phyloP scores from a whole-genome alignment of 2,113 vertebrate genomes.

The Rhadina sibilatrix region DNA sequence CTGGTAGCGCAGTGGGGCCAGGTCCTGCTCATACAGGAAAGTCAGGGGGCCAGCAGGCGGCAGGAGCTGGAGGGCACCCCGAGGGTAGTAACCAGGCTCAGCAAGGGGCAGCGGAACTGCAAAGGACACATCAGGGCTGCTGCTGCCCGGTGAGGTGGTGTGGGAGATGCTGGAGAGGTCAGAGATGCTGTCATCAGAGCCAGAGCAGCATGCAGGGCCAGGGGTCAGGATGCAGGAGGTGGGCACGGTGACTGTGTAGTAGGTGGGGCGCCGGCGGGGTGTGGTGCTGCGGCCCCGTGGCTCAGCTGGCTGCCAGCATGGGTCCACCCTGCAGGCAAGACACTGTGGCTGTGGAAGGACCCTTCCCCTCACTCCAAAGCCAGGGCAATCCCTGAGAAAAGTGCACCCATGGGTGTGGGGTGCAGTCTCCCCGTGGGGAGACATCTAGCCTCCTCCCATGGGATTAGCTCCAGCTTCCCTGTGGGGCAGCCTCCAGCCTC shows the following conservation, averaged over 20 bases:
- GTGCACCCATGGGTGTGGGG: too few relatives aligned
- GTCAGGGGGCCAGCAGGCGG: rapidly evolving
- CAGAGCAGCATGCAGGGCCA: not conserved
- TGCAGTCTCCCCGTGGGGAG: rapidly evolving
- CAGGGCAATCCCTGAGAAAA: not conserved
- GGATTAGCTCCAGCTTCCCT: not conserved
- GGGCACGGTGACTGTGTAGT: slow-evolving; percentile 28
- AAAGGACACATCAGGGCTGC: slow-evolving; percentile 9
- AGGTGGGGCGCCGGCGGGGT: not conserved
- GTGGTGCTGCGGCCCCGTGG: not conserved
- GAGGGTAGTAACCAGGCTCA: not conserved
- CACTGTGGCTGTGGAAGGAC: rapidly evolving
- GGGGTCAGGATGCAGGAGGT: not conserved
- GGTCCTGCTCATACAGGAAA: slow-evolving; percentile 37
- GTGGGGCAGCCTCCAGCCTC: not conserved
- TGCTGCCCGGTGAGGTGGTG: not conserved
- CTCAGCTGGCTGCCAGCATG: not conserved
- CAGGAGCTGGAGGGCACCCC: not conserved
- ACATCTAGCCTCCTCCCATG: not conserved
- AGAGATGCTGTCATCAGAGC: slow-evolving; percentile 36
- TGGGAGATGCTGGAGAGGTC: slow-evolving; percentile 28
- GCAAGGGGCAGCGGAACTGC: not conserved
- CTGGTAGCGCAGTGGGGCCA: slow-evolving; percentile 39
- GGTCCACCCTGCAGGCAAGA: not conserved
- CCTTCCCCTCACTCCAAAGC: not conserved